These are phyloP conservation scores for Trogon surrucura DNA, from an alignment of 2,113 vertebrate species.

Conservation along the genomic window DNA sequence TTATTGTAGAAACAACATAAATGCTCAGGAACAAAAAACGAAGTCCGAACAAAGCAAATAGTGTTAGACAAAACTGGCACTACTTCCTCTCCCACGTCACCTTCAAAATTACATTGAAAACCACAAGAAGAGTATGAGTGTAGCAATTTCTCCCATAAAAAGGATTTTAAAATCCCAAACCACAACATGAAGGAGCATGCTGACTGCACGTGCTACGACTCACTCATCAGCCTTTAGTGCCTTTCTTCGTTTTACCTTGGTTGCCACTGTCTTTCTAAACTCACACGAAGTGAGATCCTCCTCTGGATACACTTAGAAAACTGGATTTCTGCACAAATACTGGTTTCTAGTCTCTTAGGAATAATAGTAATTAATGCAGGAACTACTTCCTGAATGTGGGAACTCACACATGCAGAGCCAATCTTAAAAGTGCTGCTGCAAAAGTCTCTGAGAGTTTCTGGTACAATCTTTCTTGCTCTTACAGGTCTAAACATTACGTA, in stretches of 20 bases:
- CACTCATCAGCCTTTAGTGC: not conserved
- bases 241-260: not conserved
- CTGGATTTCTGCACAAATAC: not conserved
- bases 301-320: not conserved
- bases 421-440: not conserved
- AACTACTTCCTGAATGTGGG: not conserved
- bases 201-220: not conserved
- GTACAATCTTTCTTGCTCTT: not conserved
- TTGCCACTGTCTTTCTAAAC: not conserved
- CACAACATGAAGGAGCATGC: not conserved
- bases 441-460: not conserved
- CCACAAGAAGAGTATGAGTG: not conserved
- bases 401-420: not conserved
- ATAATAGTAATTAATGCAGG: not conserved
- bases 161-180: not conserved
- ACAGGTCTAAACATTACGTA: not conserved
- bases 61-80: not conserved
- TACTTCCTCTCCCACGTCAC: not conserved
- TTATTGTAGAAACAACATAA: not conserved
- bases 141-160: not conserved
- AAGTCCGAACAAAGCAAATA: not conserved
- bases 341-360: not conserved
- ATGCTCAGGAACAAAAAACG: not conserved
- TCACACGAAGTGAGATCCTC: not conserved
- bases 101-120: not conserved